These are phyloP conservation scores for Myocastor coypus DNA, from an alignment of 2,113 vertebrate genomes.

Conservation along the genomic window DNA sequence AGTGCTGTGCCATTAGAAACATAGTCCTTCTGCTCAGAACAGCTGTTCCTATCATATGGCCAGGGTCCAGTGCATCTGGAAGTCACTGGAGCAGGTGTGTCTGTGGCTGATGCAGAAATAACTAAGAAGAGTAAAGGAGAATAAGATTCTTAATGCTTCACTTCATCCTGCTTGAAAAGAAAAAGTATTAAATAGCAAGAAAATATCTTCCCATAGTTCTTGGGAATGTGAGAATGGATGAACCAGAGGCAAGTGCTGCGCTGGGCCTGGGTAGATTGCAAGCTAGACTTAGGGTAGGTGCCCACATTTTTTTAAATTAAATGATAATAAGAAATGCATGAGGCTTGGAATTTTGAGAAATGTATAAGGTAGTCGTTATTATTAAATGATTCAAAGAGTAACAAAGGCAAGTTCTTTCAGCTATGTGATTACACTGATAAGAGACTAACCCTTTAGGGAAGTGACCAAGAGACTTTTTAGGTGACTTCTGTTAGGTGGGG, in stretches of 20 bases:
- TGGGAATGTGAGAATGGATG: background rate
- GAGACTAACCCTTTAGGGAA: background rate
- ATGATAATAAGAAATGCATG: background rate
- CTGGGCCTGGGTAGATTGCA: background rate
- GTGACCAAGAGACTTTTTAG: background rate
- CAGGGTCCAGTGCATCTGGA: background rate
- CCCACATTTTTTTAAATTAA: background rate
- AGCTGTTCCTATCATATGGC: conserved; percentile 38
- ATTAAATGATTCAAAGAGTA: background rate
- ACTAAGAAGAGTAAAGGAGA: background rate
- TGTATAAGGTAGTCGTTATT: background rate
- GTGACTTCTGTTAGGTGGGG: background rate
- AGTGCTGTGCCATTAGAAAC: background rate
- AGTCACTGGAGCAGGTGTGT: conserved; percentile 54
- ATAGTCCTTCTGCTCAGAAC: conserved; percentile 45
- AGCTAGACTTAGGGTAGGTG: background rate
- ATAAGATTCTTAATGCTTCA: background rate
- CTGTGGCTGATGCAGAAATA: conserved; percentile 58
- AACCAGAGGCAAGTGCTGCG: background rate
- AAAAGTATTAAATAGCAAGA: background rate
- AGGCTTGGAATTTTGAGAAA: background rate
- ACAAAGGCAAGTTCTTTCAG: conserved; percentile 1
- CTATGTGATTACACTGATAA: background rate
- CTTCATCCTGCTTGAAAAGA: background rate
- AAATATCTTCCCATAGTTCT: background rate